These are phyloP conservation scores for Deilephila porcellus DNA, from an alignment of 2,888 invertebrate genomes.

Conservation along the genomic window DNA sequence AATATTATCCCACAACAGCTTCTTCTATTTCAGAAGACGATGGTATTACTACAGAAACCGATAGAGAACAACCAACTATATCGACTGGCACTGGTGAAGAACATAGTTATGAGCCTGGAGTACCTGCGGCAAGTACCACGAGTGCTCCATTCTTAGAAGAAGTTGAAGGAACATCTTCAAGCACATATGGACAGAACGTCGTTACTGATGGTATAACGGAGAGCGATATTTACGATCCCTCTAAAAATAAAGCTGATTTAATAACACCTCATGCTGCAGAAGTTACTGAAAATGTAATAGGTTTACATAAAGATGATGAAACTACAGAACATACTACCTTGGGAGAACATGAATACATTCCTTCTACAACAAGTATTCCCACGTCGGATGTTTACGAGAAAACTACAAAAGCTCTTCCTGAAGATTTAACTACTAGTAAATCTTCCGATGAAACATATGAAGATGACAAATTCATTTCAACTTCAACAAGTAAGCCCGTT, in stretches of 20 bases:
- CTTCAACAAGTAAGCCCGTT: conserved; percentile 4
- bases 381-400: conserved; percentile 12
- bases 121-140: conserved; percentile 36
- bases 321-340: neutral
- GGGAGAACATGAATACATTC: neutral
- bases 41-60: conserved; percentile 39
- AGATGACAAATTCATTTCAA: conserved; percentile 35
- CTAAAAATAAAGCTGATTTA: conserved; percentile 29
- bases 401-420: neutral
- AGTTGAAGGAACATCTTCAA: conserved; percentile 44
- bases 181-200: conserved; percentile 40
- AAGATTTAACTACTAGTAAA: conserved; percentile 19
- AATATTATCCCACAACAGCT: conserved; percentile 34
- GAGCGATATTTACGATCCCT: conserved; percentile 35
- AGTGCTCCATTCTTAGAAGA: conserved; percentile 43
- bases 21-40: conserved; percentile 33
- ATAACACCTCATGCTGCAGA: neutral
- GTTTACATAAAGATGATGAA: neutral
- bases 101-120: conserved; percentile 13
- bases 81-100: conserved; percentile 13
- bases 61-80: conserved; percentile 25
- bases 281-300: conserved; percentile 1
- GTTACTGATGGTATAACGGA: conserved; percentile 41
- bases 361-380: conserved; percentile 33
- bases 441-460: conserved; percentile 28